Evolutionary conservation across 2,888 invertebrate species (phyloP).

Genomic region (Acronicta aceris): DNA sequence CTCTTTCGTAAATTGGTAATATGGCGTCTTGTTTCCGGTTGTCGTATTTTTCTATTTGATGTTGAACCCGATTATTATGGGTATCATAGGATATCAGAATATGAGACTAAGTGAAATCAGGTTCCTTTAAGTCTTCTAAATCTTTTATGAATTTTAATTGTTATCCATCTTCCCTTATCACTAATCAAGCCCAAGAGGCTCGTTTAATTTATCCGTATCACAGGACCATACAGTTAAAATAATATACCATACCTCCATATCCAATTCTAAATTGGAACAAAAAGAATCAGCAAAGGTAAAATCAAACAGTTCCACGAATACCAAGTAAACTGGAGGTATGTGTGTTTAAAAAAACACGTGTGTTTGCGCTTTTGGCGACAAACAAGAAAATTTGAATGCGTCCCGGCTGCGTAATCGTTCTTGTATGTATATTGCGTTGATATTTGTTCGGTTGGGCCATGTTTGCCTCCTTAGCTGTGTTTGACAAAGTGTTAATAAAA

Average conservation of each 20-base stretch:
- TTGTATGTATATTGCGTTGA: conserved; percentile 45
- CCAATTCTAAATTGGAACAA: conserved; percentile 22
- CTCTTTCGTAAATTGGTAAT: conserved; percentile 19
- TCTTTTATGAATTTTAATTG: too few species aligned
- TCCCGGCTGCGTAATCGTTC: conserved; percentile 18
- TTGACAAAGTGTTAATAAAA: conserved; percentile 49
- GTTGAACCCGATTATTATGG: neutral
- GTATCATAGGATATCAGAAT: too few species aligned
- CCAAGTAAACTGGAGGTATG: conserved; percentile 35
- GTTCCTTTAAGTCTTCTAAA: neutral
- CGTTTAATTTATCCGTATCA: neutral
- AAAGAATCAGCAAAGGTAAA: conserved; percentile 39
- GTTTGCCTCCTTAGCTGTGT: conserved; percentile 37
- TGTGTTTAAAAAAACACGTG: conserved; percentile 60
- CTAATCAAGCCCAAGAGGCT: too few species aligned
- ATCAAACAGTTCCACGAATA: conserved; percentile 44
- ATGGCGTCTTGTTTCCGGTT: conserved; percentile 4
- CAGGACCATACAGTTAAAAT: conserved; percentile 25
- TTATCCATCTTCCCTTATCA: too few species aligned
- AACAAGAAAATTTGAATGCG: conserved; percentile 69
- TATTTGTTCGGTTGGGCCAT: conserved; percentile 50
- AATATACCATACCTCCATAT: conserved; percentile 5
- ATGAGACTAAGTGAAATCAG: neutral
- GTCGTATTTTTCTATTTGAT: conserved; percentile 7
- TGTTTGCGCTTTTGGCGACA: conserved; percentile 66